Evolutionary conservation across 1,140 invertebrate species (phyloP), one percentile per base, ranked within the genome.

Genomic region (Zaprionus ghesquierei): DNA sequence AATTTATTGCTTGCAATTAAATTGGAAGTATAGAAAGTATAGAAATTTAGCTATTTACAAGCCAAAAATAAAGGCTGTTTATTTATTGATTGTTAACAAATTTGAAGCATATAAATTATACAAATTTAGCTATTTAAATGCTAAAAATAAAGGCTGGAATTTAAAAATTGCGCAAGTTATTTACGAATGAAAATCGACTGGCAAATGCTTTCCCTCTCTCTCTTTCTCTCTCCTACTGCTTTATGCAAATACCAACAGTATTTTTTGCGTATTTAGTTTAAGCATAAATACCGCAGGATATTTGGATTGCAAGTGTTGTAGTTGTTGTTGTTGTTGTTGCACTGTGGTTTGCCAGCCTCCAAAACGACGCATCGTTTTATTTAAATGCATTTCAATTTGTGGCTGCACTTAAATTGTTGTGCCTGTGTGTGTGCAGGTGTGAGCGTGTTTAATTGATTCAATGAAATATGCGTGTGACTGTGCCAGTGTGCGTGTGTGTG

Each of bases 351-450:
- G 15, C 23, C 44, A 44, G 64, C 61, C 61, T 65, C n/a, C 27
- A 25, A 65, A 71, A 66, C 63, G n/a, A n/a, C n/a, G n/a, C n/a
- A n/a, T n/a, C n/a, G 64, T 56, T 85, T 81, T 73, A 75, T 85
- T 85, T 78, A 50, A 79, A 84, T 70, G 68, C 72, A 77, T 77
- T 75, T 61, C 50, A 63, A 72, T 51, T 74, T 74, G 64, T 44
- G 65, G 66, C 54, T 33, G 44, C 27, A 55, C 53, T 65, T 50
- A 13, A 53, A 44, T 25, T 23, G 46, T 13, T 44, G 31, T 20
- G 23, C 6, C 41, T 41, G 33, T n/a, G 23, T 41, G 15, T 20
- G 64, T 10, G 9, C 29, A 13, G 22, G 41, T 18, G 31, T 23
- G 56, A 22, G 35, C 44, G n/a, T 22, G 25, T 9, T 53, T 75